phyloP scores from a whole-genome alignment of 2,797 vertebrate species.

The Periparus ater region DNA sequence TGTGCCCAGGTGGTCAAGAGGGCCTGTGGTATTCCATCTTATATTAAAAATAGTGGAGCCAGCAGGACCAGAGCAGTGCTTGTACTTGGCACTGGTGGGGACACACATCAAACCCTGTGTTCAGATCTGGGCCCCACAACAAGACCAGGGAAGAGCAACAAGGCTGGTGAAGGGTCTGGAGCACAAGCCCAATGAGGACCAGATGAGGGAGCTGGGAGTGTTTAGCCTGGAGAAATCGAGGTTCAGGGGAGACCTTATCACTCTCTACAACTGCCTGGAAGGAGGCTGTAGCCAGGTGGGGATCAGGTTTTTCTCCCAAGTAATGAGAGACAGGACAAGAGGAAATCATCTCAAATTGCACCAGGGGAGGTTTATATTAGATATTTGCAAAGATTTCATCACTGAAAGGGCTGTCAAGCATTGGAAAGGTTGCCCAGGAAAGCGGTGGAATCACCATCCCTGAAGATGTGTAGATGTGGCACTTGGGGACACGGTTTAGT shows the following conservation, averaged over 20 bases:
- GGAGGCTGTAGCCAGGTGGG: background rate
- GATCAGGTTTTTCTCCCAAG: background rate
- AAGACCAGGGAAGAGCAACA: background rate
- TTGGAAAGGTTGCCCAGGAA: background rate
- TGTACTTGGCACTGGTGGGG: background rate
- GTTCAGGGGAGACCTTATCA: background rate
- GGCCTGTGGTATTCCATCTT: background rate
- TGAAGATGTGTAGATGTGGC: accelerated
- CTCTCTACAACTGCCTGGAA: background rate
- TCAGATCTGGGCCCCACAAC: background rate
- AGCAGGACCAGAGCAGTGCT: background rate
- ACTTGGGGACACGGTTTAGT: background rate
- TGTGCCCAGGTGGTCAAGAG: background rate
- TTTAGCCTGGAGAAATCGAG: background rate
- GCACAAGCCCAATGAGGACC: accelerated
- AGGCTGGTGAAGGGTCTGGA: background rate
- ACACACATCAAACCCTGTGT: accelerated
- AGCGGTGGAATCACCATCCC: background rate
- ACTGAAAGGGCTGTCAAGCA: background rate
- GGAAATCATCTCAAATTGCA: background rate
- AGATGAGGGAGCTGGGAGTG: background rate
- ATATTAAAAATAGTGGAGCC: background rate
- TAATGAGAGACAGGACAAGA: background rate
- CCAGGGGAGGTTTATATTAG: background rate
- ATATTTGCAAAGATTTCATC: background rate